Percentiles rank a stretch among this genome's conserved stretches.
Conservation (phyloP, 2,113 vertebrate species). For the Rhinogobius similis region DNA sequence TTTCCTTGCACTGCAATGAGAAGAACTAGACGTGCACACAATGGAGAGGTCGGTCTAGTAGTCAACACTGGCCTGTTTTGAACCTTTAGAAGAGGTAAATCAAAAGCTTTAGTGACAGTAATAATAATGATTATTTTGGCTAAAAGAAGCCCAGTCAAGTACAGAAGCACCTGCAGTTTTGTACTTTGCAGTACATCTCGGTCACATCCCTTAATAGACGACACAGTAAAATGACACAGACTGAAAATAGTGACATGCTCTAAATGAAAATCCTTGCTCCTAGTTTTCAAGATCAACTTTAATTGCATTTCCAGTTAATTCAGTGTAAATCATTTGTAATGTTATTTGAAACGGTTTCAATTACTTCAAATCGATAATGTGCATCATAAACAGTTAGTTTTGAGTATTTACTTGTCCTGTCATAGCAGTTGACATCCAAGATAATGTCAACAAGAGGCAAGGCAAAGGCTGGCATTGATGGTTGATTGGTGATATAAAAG, state of each 20-base stretch:
- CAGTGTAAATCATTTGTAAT: background rate
- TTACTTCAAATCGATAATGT: background rate
- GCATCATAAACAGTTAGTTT: background rate
- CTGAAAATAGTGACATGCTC: background rate
- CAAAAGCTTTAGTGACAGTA: background rate
- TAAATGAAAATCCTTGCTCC: background rate
- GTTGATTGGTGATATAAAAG: no score
- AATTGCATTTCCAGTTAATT: background rate
- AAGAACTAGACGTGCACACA: background rate
- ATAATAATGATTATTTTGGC: background rate
- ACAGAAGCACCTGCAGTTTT: background rate
- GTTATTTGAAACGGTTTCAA: background rate
- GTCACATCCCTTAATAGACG: background rate
- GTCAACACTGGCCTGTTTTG: background rate
- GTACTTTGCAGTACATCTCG: background rate
- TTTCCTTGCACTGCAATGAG: background rate
- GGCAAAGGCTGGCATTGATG: background rate
- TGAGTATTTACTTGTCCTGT: background rate
- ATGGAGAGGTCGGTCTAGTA: background rate
- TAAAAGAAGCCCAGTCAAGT: background rate
- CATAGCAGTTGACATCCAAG: background rate
- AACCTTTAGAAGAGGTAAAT: background rate
- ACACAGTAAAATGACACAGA: background rate
- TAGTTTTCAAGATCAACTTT: background rate
- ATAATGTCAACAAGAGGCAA: background rate